These are phyloP conservation scores for Drosophila kambysellisi DNA, from an alignment of 2,888 invertebrate genomes.

Conservation along the genomic window DNA sequence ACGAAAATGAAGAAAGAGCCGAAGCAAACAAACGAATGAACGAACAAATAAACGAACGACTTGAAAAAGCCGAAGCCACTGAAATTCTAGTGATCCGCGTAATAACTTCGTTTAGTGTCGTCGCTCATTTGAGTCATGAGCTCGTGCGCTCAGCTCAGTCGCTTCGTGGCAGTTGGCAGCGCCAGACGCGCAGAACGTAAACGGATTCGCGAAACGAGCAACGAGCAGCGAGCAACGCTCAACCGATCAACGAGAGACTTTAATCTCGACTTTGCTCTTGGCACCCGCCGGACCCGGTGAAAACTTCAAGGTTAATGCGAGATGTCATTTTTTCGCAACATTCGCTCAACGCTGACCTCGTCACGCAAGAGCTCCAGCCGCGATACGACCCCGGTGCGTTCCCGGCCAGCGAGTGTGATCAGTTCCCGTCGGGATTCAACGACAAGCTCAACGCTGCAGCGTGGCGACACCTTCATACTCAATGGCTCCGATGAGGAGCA, in stretches of 20 bases:
- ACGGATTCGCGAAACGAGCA: conserved; percentile 4
- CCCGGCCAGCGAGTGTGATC: conserved; percentile 75
- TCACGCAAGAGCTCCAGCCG: conserved; percentile 82
- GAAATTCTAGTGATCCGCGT: conserved; percentile 80
- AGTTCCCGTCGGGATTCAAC: conserved; percentile 76
- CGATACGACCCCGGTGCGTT: conserved; percentile 82
- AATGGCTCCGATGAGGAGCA: conserved; percentile 66
- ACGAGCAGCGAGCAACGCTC: background rate
- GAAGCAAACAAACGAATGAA: background rate
- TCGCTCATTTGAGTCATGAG: conserved; percentile 22
- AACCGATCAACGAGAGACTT: background rate
- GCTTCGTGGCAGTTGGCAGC: conserved; percentile 66
- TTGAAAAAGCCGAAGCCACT: conserved; percentile 31
- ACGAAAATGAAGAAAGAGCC: conserved; percentile 27
- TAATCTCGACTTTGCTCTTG: background rate
- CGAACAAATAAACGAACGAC: background rate
- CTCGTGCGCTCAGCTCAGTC: conserved; percentile 55
- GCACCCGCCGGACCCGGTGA: background rate
- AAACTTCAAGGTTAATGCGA: conserved; percentile 41
- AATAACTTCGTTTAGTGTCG: conserved; percentile 60
- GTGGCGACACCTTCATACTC: conserved; percentile 84
- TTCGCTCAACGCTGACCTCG: conserved; percentile 80
- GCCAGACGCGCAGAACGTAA: conserved; percentile 51
- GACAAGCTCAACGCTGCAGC: conserved; percentile 78
- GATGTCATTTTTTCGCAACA: conserved; percentile 84